Base-by-base conservation (phyloP, 2,888 invertebrate species). In the Sinelater perroti region DNA sequence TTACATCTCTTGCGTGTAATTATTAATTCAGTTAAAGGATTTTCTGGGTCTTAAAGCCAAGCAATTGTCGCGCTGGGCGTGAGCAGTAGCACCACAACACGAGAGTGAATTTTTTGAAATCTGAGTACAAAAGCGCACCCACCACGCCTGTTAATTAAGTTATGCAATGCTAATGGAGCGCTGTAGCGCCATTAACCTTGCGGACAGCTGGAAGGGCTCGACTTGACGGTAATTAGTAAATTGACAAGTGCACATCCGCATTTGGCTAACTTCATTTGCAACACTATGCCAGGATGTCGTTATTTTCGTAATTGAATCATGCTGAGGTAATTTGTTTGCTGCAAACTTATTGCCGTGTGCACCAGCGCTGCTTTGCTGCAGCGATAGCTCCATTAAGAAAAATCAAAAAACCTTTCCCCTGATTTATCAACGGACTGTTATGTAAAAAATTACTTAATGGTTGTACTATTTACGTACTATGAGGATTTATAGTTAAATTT, bases 261-360 rank as follows among this genome's bases (percentile, higher is more conserved):
- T 63, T 66, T 64, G 60, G 55, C 50, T 55, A 64, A 64, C 51
- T 62, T 55, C 56, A 50, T 60, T 61, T 60, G 52, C 60, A 54
- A 53, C 56, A 63, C 54, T 51, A 66, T 69, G 71, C 73, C 75
- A 75, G 76, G 76, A 76, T 75, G 75, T 73, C 69, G 68, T 66
- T 69, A 70, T 66, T 70, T 66, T 66, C 57, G 65, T 73, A 72
- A 75, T 73, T 65, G 60, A 72, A 72, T 73, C 69, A 68, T 50
- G 46, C 38, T 55, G 55, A 55, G 51, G 46, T 60, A 60, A 60
- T 51, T 55, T 16, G 44, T 40, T 46, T 47, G 26, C 10, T 11
- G 20, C n/a, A 8, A 7, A 35, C 26, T 53, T 36, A 36, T 18
- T 14, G 3, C n/a, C 16, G 30, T 11, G 11, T 35, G 17, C 17